Percentiles rank a stretch among this genome's conserved stretches.
Conservation (phyloP, 2,113 vertebrate species). For the Pseudonaja textilis region DNA sequence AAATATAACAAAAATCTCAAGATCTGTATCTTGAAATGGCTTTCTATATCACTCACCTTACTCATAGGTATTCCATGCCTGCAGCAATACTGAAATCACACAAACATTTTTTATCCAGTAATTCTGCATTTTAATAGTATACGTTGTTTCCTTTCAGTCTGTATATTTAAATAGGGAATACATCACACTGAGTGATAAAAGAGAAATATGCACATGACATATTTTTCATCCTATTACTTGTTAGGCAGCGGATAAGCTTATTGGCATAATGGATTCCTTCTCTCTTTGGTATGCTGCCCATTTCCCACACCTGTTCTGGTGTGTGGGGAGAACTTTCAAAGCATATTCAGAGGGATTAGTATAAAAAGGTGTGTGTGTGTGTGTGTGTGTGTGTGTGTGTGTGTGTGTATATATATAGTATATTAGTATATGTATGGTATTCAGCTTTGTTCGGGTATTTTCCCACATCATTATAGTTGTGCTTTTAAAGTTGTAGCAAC, state of each 20-base stretch:
- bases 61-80: background rate
- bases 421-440: too few relatives aligned
- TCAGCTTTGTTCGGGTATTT: too few relatives aligned
- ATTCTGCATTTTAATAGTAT: background rate
- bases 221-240: background rate
- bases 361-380: too few relatives aligned
- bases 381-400: too few relatives aligned
- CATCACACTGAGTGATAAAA: background rate
- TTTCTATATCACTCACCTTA: background rate
- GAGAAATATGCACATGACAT: background rate
- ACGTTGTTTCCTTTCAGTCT: background rate
- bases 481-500: too few relatives aligned
- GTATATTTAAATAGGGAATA: background rate
- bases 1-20: background rate
- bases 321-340: background rate
- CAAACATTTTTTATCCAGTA: background rate
- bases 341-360: background rate
- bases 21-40: background rate
- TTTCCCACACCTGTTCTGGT: background rate
- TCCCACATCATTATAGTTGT: too few relatives aligned
- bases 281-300: background rate
- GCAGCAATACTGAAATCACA: background rate
- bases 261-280: background rate
- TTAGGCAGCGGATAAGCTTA: background rate
- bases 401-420: background rate